Evolutionary conservation across 2,797 vertebrate genomes (phyloP).

Genomic region (Cercopithecus diana): DNA sequence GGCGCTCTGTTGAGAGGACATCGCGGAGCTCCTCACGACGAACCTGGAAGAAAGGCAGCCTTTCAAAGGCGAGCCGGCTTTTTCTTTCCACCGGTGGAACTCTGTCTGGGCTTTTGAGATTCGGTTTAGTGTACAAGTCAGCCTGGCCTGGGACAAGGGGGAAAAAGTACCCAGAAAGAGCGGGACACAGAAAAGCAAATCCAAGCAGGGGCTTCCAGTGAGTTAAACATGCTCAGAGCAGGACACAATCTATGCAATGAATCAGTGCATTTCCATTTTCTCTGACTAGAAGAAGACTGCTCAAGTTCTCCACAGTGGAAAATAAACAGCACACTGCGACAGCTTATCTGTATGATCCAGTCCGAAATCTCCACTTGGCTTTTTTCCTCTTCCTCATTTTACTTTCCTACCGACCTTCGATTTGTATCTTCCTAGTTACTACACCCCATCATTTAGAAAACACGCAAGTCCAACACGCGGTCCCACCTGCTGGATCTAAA

Average conservation of each 20-base stretch:
- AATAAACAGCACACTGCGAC: background rate
- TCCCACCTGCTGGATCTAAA: background rate
- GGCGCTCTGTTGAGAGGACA: slow-evolving; percentile 66
- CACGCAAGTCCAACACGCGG: rapidly evolving
- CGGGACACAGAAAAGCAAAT: background rate
- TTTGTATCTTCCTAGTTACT: background rate
- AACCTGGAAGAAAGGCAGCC: slow-evolving; percentile 45
- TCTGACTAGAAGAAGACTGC: background rate
- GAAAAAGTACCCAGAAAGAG: too few species aligned
- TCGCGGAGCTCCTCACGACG: background rate
- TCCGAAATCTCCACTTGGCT: background rate
- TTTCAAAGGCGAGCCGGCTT: background rate
- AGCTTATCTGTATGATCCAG: background rate
- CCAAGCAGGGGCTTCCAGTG: background rate
- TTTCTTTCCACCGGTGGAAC: rapidly evolving
- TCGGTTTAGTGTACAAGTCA: background rate
- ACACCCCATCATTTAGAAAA: background rate
- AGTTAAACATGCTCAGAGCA: background rate
- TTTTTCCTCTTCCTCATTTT: background rate
- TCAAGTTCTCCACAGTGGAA: background rate
- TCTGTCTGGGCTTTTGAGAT: rapidly evolving
- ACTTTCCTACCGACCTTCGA: background rate
- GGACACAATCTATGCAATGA: background rate
- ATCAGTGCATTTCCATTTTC: background rate
- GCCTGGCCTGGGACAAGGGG: background rate